These are phyloP conservation scores for Platalea minor DNA, from an alignment of 2,797 vertebrate species.

Conservation along the genomic window DNA sequence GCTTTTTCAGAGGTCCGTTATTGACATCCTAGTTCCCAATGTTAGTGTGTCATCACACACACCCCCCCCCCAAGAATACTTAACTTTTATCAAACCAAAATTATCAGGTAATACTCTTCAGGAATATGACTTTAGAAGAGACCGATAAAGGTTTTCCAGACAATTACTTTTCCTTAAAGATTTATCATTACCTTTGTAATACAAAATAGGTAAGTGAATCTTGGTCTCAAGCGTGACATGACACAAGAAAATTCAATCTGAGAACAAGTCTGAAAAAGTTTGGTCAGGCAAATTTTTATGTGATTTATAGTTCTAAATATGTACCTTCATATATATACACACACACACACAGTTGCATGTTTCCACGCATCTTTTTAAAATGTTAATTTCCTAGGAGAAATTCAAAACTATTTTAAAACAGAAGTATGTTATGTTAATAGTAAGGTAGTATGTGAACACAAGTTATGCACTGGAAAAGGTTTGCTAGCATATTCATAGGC, in stretches of 20 bases:
- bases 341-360: rapidly evolving
- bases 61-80: not conserved
- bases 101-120: not conserved
- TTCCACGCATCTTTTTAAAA: not conserved
- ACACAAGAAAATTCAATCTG: not conserved
- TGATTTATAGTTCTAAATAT: not conserved
- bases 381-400: not conserved
- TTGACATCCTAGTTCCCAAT: not conserved
- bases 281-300: not conserved
- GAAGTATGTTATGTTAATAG: not conserved
- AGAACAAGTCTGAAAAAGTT: not conserved
- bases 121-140: not conserved
- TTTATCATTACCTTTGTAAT: not conserved
- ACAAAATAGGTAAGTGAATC: not conserved
- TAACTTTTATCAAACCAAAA: not conserved
- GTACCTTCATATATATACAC: not conserved
- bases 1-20: not conserved
- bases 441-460: not conserved
- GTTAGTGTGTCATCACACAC: no score
- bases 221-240: not conserved
- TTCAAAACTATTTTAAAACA: not conserved
- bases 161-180: not conserved
- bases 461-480: not conserved
- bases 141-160: not conserved
- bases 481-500: not conserved